A percentile compares a stretch with the other conserved stretches of the same genome.
phyloP scores from a whole-genome alignment of 2,888 invertebrate genomes.

The Micropterix aruncella region DNA sequence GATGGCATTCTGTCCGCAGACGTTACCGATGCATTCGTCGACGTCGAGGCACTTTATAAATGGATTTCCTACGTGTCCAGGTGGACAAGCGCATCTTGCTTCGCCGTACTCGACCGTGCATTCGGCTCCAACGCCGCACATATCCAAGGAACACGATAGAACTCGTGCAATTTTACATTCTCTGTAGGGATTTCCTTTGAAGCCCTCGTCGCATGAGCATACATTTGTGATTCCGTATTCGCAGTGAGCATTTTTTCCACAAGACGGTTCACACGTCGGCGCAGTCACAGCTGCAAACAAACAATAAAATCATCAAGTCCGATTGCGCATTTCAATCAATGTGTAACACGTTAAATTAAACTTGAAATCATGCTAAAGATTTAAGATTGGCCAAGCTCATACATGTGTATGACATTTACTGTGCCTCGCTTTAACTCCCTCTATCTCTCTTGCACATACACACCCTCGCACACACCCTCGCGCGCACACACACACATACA shows the following conservation, averaged over 20 bases:
- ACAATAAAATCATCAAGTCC: constrained; percentile 7
- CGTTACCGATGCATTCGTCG: constrained; percentile 66
- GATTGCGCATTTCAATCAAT: not conserved
- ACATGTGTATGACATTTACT: too few species aligned
- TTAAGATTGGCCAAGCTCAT: too few species aligned
- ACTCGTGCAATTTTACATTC: constrained; percentile 59
- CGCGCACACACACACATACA: too few species aligned
- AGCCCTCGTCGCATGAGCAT: constrained; percentile 75
- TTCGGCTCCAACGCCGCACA: constrained; percentile 67
- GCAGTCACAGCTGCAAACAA: constrained; percentile 52
- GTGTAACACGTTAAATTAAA: not conserved
- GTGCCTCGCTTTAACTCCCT: too few species aligned
- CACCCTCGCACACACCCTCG: too few species aligned
- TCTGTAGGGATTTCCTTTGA: constrained; percentile 77
- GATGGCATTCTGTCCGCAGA: constrained; percentile 72
- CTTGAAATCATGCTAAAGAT: too few species aligned
- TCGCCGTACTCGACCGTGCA: constrained; percentile 62
- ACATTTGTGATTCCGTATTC: constrained; percentile 63
- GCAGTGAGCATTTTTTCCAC: constrained; percentile 77
- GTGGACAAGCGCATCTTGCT: constrained; percentile 69
- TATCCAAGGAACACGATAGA: constrained; percentile 53
- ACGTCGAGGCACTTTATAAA: constrained; percentile 75
- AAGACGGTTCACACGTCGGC: constrained; percentile 66
- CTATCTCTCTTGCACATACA: too few species aligned
- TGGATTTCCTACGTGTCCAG: constrained; percentile 77